Conservation (phyloP, 1,140 invertebrate species). For the Asobara japonica region DNA sequence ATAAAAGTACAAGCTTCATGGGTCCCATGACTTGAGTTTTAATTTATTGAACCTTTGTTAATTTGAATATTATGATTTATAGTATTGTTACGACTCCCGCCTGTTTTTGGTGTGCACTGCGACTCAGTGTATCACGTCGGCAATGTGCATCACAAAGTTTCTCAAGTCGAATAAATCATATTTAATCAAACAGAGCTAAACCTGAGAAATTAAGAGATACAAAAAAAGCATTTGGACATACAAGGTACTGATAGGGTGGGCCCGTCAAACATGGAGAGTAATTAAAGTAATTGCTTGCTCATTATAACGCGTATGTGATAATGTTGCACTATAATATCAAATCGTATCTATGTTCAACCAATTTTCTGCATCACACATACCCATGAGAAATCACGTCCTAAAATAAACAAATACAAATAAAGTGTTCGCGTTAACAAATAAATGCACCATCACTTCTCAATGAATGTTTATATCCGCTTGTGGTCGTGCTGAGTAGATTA, state of each 20-base stretch:
- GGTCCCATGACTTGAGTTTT: slow-evolving; percentile 39
- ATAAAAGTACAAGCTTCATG: slow-evolving; percentile 15
- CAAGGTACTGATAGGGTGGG: too few relatives aligned
- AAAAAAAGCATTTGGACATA: background rate
- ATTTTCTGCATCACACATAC: too few relatives aligned
- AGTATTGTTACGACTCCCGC: slow-evolving; percentile 44
- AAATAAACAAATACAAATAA: background rate
- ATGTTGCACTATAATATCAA: too few relatives aligned
- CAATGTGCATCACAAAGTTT: slow-evolving; percentile 13
- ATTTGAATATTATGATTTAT: slow-evolving; percentile 49
- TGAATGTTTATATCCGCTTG: slow-evolving; percentile 20
- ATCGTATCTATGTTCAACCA: too few relatives aligned
- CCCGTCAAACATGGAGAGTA: too few relatives aligned
- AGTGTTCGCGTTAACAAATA: background rate
- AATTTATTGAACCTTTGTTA: slow-evolving; percentile 48
- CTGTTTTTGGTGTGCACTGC: background rate
- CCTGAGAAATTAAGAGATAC: background rate
- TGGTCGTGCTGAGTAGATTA: slow-evolving; percentile 36
- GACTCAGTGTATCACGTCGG: slow-evolving; percentile 12
- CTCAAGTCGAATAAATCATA: slow-evolving; percentile 1
- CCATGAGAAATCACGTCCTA: too few relatives aligned
- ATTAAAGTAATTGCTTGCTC: too few relatives aligned
- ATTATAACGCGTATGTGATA: too few relatives aligned
- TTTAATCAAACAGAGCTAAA: slow-evolving; percentile 20
- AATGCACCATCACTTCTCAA: background rate